A percentile compares a stretch with the other conserved stretches of the same genome.
Evolutionary conservation across 2,113 vertebrate species (phyloP).

Genomic region (Charadrius vociferus): DNA sequence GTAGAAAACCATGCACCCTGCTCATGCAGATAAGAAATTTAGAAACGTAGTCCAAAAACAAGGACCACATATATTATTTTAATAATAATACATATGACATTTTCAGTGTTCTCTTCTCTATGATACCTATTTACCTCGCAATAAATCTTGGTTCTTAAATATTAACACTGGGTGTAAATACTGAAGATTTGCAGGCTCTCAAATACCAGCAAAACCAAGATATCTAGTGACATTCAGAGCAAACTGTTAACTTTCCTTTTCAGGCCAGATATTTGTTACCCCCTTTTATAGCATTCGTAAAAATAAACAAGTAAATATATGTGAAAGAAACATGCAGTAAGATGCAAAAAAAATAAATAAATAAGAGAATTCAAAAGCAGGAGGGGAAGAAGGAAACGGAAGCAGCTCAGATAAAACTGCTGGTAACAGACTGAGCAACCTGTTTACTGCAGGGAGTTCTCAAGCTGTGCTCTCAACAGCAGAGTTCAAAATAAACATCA

Average conservation of each 20-base stretch:
- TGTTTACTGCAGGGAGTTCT: neutral
- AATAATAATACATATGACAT: neutral
- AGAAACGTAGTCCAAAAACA: neutral
- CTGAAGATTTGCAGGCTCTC: neutral
- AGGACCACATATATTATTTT: neutral
- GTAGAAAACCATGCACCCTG: neutral
- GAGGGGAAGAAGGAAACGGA: neutral
- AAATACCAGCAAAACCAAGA: neutral
- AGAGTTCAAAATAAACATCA: neutral
- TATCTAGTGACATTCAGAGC: neutral
- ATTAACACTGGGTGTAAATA: neutral
- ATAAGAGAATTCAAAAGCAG: neutral
- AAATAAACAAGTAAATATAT: neutral
- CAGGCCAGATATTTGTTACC: neutral
- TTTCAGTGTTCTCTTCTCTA: neutral
- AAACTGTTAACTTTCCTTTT: neutral
- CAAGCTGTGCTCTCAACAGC: neutral
- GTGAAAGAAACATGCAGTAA: neutral
- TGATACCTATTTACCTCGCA: neutral
- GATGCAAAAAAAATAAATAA: too few relatives aligned
- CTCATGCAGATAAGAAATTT: neutral
- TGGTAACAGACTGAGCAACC: neutral
- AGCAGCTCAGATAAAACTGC: neutral
- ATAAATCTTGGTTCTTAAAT: slow-evolving; percentile 22
- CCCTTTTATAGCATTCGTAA: neutral